Base-by-base conservation (phyloP, 1,140 invertebrate species). In the Caenorhabditis tropicalis region DNA sequence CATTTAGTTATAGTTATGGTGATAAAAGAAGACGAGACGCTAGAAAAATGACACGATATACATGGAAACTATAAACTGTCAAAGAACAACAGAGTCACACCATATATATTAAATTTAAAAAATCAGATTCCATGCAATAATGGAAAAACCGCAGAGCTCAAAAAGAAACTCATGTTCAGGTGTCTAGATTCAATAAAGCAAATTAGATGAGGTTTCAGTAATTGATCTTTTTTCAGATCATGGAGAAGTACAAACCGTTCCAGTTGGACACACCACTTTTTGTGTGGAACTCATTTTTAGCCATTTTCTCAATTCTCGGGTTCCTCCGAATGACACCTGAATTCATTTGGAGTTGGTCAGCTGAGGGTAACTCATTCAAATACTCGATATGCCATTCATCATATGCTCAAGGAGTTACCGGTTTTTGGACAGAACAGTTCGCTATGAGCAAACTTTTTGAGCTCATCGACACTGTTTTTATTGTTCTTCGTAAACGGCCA, bases 281-380 rank as follows among this genome's bases (percentile, higher is more conserved):
- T 92, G 97, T 96, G 53, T 99, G 98, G 98, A 99, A 98, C 92
- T 94, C 95, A 65, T 91, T 94, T 84, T 92, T 99, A 85, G 97
- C 96, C 6, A 92, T 94, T 21, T 99, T 99, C 93, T 98, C 96
- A 21, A 70, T 90, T 36, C 43, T 88, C 91, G 96, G 97, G 60
- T 93, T 98, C 43, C 39, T 89, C 33, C 56, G 91, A 43, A 91
- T 90, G 90, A 87, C 89, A 31, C 91, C 90, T 39, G 90, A 91
- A 87, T 88, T 91, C 80, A 86, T 87, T 81, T 88, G 82, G 84
- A 85, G 80, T 79, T 82, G 36, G 81, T 70, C 53, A 70, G 79
- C 24, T 24, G 39, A 29, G 33, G 48, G 85, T n/a, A 91, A 88
- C 82, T 90, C 88, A 79, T 90, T 89, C 79, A 84, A 82, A 60